Base-by-base conservation (phyloP, 2,797 vertebrate genomes). In the Chiroxiphia lanceolata region DNA sequence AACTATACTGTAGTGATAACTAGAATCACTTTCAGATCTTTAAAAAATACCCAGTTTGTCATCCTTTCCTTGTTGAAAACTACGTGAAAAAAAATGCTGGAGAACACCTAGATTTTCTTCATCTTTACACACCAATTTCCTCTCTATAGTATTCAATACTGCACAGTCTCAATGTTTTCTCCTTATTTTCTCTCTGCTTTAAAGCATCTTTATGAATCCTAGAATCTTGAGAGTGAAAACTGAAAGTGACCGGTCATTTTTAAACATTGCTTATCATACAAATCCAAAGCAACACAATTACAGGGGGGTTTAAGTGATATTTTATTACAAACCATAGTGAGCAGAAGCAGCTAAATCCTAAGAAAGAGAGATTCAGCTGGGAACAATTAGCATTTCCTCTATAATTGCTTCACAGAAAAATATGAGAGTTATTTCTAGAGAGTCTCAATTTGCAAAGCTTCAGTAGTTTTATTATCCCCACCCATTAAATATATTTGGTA, bases 391-490 rank as follows among this genome's bases (percentile, higher is more conserved):
- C 87, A 84, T 90, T 90, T 95, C 91, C 81, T 74, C 53, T 84
- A 16, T 89, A 92, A 96, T 78, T 94, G 88, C 70, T 87, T 89
- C 95, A 91, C 60, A 77, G 67, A 95, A 59, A 95, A 96, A 91
- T 79, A 90, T 83, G 88, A 71, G 34, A 96, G 65, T 60, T 95
- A 89, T 95, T 94, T 96, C 87, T 89, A 91, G 89, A 95, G 67
- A 94, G 83, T 94, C 92, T 93, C 91, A 86, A 93, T 89, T 94
- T 88, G 92, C 79, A 91, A 91, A 94, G 90, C 77, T 91, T 89
- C 84, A 60, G 95, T 61, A 78, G 79, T 90, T 78, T 97, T 91
- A 51, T 53, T 88, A 79, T 96, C 84, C 51, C 83, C 76, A 95
- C 44, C 80, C 90, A 94, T 50, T 78, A 91, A 96, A 85, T 72